phyloP scores from a whole-genome alignment of 2,797 vertebrate genomes.

The Notolepis coatsorum region DNA sequence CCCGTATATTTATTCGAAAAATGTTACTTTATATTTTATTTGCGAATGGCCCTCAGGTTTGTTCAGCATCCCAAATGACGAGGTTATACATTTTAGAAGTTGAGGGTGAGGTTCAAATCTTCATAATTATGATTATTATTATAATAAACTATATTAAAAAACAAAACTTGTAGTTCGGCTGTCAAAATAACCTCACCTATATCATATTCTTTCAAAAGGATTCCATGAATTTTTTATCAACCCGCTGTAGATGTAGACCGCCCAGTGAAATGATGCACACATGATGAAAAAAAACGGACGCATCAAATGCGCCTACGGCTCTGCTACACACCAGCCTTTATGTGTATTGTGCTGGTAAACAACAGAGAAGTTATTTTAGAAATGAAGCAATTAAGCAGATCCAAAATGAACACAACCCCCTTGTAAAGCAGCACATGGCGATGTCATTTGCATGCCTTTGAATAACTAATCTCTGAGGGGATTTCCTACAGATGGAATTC shows the following conservation, averaged over 20 bases:
- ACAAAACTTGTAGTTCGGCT: too few relatives aligned
- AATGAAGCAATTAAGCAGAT: constrained; percentile 87
- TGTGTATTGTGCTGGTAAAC: constrained; percentile 79
- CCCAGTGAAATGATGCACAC: constrained; percentile 50
- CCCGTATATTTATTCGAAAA: background rate
- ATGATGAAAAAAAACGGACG: constrained; percentile 34
- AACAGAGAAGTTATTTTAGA: constrained; percentile 87
- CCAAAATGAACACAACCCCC: constrained; percentile 81
- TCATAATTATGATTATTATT: constrained; percentile 8
- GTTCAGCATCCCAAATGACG: background rate
- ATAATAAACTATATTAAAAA: too few relatives aligned
- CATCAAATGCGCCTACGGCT: constrained; percentile 52
- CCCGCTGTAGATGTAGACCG: constrained; percentile 39
- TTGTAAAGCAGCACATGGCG: constrained; percentile 79
- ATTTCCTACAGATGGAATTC: constrained; percentile 83
- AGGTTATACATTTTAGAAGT: background rate
- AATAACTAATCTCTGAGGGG: constrained; percentile 85
- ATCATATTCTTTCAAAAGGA: constrained; percentile 26
- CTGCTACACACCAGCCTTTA: constrained; percentile 58
- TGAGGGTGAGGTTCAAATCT: background rate
- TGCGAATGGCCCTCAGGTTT: constrained; percentile 1
- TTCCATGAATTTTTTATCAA: constrained; percentile 42
- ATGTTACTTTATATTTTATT: constrained; percentile 6
- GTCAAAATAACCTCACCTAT: constrained; percentile 19
- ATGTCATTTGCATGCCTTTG: constrained; percentile 90